Conservation (phyloP, 2,113 vertebrate genomes). For the Alouatta palliata region DNA sequence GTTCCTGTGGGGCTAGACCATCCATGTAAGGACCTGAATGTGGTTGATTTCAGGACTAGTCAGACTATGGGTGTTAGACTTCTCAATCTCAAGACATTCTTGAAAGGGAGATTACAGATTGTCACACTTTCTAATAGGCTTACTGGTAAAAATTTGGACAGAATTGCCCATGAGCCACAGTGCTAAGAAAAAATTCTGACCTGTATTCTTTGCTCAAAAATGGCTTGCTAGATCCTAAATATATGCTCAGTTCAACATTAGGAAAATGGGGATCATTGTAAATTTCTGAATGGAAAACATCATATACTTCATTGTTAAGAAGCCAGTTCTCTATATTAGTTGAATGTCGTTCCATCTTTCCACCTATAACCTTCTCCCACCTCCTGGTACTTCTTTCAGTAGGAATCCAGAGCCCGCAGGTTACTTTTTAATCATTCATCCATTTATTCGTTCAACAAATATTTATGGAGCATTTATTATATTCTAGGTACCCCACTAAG, state of each 20-base stretch:
- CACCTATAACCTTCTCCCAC: not conserved
- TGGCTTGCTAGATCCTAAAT: not conserved
- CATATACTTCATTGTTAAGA: not conserved
- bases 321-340: not conserved
- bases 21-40: not conserved
- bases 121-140: not conserved
- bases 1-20: not conserved
- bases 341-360: not conserved
- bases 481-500: not conserved
- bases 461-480: not conserved
- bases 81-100: not conserved
- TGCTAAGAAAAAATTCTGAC: not conserved
- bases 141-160: not conserved
- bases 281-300: conserved; percentile 26
- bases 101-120: not conserved
- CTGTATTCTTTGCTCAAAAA: not conserved
- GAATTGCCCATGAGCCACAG: not conserved
- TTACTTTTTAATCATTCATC: not conserved
- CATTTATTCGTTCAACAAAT: conserved; percentile 34
- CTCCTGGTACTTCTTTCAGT: not conserved
- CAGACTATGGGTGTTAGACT: not conserved
- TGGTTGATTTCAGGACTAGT: not conserved
- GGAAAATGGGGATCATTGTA: not conserved
- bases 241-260: not conserved
- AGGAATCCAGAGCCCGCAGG: not conserved